phyloP scores from a whole-genome alignment of 2,797 vertebrate genomes.

The Semaprochilodus insignis region DNA sequence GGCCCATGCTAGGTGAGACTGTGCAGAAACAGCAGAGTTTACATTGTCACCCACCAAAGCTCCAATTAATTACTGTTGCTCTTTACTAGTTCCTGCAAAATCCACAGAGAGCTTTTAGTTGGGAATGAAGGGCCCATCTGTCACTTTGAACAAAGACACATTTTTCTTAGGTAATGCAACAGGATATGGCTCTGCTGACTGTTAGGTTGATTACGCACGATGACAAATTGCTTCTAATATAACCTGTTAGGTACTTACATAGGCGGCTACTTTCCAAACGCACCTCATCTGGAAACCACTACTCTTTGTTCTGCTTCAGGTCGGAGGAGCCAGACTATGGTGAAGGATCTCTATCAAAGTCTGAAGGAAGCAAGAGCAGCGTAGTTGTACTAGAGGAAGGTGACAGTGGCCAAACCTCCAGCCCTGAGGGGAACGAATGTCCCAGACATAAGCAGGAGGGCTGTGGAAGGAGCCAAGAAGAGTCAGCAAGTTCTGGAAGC shows the following conservation, averaged over 20 bases:
- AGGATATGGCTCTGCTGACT: slow-evolving; percentile 45
- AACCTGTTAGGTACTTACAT: slow-evolving; percentile 18
- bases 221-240: slow-evolving; percentile 30
- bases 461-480: slow-evolving; percentile 5
- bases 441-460: slow-evolving; percentile 19
- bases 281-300: neutral
- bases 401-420: slow-evolving; percentile 20
- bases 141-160: slow-evolving; percentile 41
- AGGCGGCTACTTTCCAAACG: slow-evolving; percentile 5
- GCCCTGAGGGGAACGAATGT: slow-evolving; percentile 28
- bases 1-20: slow-evolving; percentile 57
- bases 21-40: slow-evolving; percentile 64
- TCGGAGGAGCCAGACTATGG: slow-evolving; percentile 21
- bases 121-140: slow-evolving; percentile 33
- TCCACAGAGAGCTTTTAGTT: slow-evolving; percentile 37
- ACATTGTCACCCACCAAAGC: slow-evolving; percentile 53
- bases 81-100: slow-evolving; percentile 44
- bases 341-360: slow-evolving; percentile 45
- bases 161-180: slow-evolving; percentile 43
- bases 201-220: slow-evolving; percentile 3
- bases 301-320: slow-evolving; percentile 39
- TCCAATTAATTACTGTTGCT: slow-evolving; percentile 51
- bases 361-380: slow-evolving; percentile 1
- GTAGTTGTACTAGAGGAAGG: slow-evolving; percentile 17
- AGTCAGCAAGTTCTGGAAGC: slow-evolving; percentile 22